Evolutionary conservation across 2,797 vertebrate genomes (phyloP).

Genomic region (Poeciliopsis presidionis): DNA sequence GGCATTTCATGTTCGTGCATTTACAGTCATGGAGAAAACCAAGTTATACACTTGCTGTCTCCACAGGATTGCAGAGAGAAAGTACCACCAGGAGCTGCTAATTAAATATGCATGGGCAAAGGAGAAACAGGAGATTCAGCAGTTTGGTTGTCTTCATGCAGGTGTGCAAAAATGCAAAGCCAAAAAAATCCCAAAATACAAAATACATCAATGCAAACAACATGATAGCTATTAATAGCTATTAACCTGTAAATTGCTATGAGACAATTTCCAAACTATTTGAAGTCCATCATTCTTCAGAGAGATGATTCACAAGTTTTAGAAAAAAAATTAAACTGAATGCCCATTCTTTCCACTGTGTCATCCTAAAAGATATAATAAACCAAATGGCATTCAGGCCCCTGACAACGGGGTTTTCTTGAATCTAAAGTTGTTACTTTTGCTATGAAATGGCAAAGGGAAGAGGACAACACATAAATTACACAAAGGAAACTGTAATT

Average conservation of each 20-base stretch:
- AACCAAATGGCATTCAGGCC: too few relatives aligned
- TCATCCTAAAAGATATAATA: too few relatives aligned
- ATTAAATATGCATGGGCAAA: neutral
- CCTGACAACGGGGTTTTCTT: too few relatives aligned
- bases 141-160: neutral
- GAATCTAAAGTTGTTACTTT: too few relatives aligned
- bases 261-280: neutral
- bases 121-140: neutral
- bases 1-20: neutral
- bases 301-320: neutral
- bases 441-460: too few relatives aligned
- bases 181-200: neutral
- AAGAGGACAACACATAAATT: too few relatives aligned
- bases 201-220: neutral
- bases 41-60: neutral
- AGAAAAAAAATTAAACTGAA: neutral
- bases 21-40: neutral
- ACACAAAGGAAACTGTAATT: neutral
- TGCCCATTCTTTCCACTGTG: neutral
- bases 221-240: neutral
- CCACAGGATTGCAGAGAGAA: neutral
- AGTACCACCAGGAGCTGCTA: neutral
- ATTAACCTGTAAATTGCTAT: neutral
- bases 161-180: neutral
- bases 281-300: neutral